Base-by-base conservation (phyloP, 2,113 vertebrate genomes). In the Sapayoa aenigma region DNA sequence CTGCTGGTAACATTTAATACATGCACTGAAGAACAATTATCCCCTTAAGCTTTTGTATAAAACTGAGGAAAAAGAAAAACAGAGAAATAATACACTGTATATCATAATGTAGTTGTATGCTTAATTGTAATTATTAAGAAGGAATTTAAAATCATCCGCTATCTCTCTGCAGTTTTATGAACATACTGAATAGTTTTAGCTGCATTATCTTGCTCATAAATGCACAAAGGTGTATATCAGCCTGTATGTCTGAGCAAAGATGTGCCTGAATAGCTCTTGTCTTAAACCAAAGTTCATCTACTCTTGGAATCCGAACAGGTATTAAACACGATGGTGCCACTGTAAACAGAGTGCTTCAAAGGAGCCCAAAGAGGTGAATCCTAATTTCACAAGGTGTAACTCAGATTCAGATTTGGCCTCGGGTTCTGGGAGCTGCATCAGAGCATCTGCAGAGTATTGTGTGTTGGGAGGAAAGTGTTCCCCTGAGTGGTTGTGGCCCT, bases 61-160 rank as follows among this genome's bases (percentile, higher is more conserved):
- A 91, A 58, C 5, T 30, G 37, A 84, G 24, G 47, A 91, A 93
- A 95, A 59, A 68, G 73, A 82, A 90, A 93, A 95, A 9, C 50
- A 87, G 16, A 37, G 50, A 88, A 95, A 92, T 58, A 90, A 87
- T 59, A 59, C 72, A 81, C 39, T 88, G 15, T 77, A 47, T 86
- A 56, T 71, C 79, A 84, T 78, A 86, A 90, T 93, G 76, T 22
- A 95, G 66, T 82, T 66, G n/a, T 87, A 68, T 59, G 59, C 52
- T 90, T 91, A 90, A 89, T 71, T 92, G 68, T 74, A 89, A 95
- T 90, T 95, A 90, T 95, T 92, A 68, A 84, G 92, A 96, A 65
- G 23, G 68, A 88, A 84, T 78, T 92, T 76, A 24, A 90, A 93
- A 81, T 90, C 15, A 63, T 92, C n/a, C 84, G 25, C 44, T 80